Percentiles rank a stretch among this genome's conserved stretches.
These are phyloP conservation scores for Augiades crinisus DNA, from an alignment of 2,888 invertebrate species.

Conservation along the genomic window DNA sequence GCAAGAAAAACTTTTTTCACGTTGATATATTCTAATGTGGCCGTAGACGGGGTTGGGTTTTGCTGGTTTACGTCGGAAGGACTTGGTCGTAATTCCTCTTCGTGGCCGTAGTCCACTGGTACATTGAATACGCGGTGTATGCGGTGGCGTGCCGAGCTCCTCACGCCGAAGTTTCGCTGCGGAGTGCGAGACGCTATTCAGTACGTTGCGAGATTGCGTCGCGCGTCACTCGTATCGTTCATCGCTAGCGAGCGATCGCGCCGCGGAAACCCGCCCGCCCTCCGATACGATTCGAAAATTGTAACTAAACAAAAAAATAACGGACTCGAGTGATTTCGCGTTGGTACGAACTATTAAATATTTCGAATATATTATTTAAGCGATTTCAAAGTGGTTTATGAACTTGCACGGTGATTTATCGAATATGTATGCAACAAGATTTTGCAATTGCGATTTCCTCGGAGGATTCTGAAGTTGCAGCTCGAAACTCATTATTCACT, in stretches of 20 bases:
- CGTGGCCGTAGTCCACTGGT: too few relatives aligned
- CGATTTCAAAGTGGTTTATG: not conserved
- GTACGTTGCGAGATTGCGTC: conserved; percentile 4
- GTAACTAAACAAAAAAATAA: not conserved
- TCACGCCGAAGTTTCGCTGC: not conserved
- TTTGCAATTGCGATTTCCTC: not conserved
- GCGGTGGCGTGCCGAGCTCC: not conserved
- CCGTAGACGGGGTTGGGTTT: too few relatives aligned
- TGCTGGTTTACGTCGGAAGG: too few relatives aligned
- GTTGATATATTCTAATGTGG: not conserved
- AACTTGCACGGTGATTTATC: not conserved
- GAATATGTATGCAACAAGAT: conserved; percentile 9
- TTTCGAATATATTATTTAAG: not conserved
- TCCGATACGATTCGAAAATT: not conserved
- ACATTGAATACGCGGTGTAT: conserved; percentile 6
- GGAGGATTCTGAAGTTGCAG: conserved; percentile 40
- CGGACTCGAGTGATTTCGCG: not conserved
- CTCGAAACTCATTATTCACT: conserved; percentile 41
- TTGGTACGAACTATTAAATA: not conserved
- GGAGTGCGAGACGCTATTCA: conserved; percentile 3
- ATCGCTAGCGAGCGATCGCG: not conserved
- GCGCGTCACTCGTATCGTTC: conserved; percentile 6
- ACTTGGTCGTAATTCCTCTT: too few relatives aligned
- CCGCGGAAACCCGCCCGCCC: conserved; percentile 34
- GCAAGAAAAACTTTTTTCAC: conserved; percentile 40